Conservation (phyloP, 2,113 vertebrate species). For the Strix uralensis region DNA sequence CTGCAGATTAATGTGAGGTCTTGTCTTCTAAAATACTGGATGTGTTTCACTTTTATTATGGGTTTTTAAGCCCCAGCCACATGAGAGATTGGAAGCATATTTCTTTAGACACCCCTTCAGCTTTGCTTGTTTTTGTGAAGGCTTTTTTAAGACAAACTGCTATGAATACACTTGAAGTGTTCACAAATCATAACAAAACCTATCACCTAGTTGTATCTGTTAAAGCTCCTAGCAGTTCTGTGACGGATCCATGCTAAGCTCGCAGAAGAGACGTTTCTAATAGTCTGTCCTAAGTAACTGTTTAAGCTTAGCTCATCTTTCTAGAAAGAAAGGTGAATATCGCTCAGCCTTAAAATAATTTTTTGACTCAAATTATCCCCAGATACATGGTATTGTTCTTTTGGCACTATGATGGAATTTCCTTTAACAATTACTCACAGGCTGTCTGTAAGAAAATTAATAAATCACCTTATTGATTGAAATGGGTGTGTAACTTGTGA, state of each 20-base stretch:
- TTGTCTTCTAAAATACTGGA: not conserved
- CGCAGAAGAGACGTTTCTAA: not conserved
- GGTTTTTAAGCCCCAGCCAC: not conserved
- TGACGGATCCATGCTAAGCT: not conserved
- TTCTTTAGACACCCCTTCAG: not conserved
- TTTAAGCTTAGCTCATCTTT: not conserved
- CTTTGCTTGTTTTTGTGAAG: conserved; percentile 1
- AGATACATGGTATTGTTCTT: not conserved
- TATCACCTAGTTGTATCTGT: not conserved
- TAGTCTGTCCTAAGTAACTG: not conserved
- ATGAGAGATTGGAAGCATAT: not conserved
- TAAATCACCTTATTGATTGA: not conserved
- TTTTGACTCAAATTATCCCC: not conserved
- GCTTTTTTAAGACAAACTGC: not conserved
- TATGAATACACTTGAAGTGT: not conserved
- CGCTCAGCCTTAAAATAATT: not conserved
- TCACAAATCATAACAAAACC: not conserved
- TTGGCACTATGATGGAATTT: not conserved
- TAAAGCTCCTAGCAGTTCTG: not conserved
- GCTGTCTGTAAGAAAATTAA: not conserved
- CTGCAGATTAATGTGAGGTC: not conserved
- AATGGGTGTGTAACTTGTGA: not conserved
- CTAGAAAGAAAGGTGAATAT: not conserved
- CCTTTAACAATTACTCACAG: not conserved
- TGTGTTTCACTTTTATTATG: rapidly evolving